Evolutionary conservation across 2,888 invertebrate species (phyloP).

Genomic region (Amitus sp.): DNA sequence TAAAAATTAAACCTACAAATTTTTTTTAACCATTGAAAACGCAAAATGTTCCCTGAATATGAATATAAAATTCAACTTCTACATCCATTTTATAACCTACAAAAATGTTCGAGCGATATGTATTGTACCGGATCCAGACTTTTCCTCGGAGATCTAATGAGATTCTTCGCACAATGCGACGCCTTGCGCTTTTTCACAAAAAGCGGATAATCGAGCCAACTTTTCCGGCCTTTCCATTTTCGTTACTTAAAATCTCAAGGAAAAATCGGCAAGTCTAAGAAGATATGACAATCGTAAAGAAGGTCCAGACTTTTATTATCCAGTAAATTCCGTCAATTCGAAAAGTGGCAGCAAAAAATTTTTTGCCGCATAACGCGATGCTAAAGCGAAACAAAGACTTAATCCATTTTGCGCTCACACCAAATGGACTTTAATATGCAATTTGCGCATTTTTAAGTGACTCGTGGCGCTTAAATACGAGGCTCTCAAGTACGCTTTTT

Average conservation of each 20-base stretch:
- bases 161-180: conserved; percentile 3
- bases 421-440: conserved; percentile 9
- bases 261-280: too few species aligned
- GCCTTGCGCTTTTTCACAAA: neutral
- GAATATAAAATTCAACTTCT: too few species aligned
- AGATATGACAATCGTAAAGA: too few species aligned
- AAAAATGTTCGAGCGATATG: too few species aligned
- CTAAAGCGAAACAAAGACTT: neutral
- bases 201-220: neutral
- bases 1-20: too few species aligned
- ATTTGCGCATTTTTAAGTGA: conserved; percentile 9
- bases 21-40: too few species aligned
- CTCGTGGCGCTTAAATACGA: conserved; percentile 8
- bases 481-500: conserved; percentile 4
- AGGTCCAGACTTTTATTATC: too few species aligned
- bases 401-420: neutral
- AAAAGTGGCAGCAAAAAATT: too few species aligned
- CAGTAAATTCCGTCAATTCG: too few species aligned
- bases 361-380: too few species aligned
- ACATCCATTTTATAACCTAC: too few species aligned
- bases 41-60: too few species aligned
- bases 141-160: neutral
- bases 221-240: neutral
- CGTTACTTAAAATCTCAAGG: neutral
- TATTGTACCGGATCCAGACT: neutral